Conservation (phyloP, 2,888 invertebrate genomes). For the Salticus scenicus region DNA sequence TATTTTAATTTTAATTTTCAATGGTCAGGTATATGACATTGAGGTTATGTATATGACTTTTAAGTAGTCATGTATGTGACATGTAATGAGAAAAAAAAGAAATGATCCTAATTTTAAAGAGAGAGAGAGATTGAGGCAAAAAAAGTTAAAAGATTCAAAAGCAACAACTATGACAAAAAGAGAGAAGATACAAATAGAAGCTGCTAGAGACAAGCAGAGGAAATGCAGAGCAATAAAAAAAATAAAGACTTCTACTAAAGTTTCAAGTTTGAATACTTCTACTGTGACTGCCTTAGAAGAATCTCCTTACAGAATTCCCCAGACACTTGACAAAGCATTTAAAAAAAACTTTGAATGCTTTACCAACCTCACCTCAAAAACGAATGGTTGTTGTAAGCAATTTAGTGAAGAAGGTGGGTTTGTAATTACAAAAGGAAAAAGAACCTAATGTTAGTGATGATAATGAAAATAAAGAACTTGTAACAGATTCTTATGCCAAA, state of each 20-base stretch:
- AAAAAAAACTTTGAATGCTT: not conserved
- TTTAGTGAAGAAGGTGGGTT: not conserved
- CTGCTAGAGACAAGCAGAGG: not conserved
- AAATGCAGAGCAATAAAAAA: not conserved
- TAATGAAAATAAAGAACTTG: not conserved
- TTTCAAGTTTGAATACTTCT: not conserved
- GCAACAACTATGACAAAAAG: conserved; percentile 1
- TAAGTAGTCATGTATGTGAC: not conserved
- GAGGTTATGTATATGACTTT: no score
- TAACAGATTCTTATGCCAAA: not conserved
- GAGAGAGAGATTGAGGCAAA: not conserved
- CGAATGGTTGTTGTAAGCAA: not conserved
- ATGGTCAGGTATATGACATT: conserved; percentile 1
- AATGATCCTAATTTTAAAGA: not conserved
- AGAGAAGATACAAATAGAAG: conserved; percentile 5
- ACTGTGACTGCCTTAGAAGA: not conserved
- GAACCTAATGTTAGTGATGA: not conserved
- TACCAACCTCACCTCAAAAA: not conserved
- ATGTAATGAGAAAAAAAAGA: not conserved
- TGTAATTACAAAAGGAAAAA: not conserved
- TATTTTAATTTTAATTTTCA: not conserved
- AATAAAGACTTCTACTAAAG: not conserved
- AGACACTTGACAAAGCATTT: not conserved
- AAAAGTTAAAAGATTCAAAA: no score
- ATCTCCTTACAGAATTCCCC: not conserved